Percentiles rank a stretch among this genome's conserved stretches.
Conservation (phyloP, 2,888 invertebrate species). For the Didymodactylos carnosus region DNA sequence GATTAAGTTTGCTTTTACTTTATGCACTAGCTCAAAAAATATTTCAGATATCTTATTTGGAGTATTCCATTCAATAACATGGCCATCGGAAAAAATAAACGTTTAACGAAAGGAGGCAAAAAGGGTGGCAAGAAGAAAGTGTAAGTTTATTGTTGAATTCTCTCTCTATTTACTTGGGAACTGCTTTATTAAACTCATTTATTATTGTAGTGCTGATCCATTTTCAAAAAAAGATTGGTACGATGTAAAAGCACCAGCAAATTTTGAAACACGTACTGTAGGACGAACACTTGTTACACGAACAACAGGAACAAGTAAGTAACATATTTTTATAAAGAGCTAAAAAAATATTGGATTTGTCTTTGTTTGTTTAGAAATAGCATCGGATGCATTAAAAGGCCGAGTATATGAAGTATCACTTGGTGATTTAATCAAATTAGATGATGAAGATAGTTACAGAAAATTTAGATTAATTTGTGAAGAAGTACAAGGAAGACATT, state of each 20-base stretch:
- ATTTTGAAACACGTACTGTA: constrained; percentile 86
- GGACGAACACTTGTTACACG: constrained; percentile 96
- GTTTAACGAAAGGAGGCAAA: constrained; percentile 90
- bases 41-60: too few relatives aligned
- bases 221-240: constrained; percentile 99
- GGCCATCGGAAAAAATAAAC: constrained; percentile 44
- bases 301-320: constrained; percentile 63
- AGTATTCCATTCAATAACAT: too few relatives aligned
- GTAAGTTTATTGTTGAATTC: constrained; percentile 48
- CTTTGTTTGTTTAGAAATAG: too few relatives aligned
- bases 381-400: constrained; percentile 87
- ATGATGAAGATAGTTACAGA: constrained; percentile 71
- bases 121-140: constrained; percentile 99
- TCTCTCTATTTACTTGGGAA: neutral
- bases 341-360: too few relatives aligned
- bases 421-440: constrained; percentile 79
- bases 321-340: too few relatives aligned
- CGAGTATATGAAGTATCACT: constrained; percentile 94
- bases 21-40: too few relatives aligned
- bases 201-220: constrained; percentile 62
- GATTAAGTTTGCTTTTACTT: too few relatives aligned
- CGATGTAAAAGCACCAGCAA: constrained; percentile 92
- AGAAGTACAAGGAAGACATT: constrained; percentile 77
- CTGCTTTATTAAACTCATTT: too few relatives aligned
- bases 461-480: constrained; percentile 94